A percentile compares a stretch with the other conserved stretches of the same genome.
Evolutionary conservation across 2,888 invertebrate species (phyloP).

Genomic region (Drosophila greeni): DNA sequence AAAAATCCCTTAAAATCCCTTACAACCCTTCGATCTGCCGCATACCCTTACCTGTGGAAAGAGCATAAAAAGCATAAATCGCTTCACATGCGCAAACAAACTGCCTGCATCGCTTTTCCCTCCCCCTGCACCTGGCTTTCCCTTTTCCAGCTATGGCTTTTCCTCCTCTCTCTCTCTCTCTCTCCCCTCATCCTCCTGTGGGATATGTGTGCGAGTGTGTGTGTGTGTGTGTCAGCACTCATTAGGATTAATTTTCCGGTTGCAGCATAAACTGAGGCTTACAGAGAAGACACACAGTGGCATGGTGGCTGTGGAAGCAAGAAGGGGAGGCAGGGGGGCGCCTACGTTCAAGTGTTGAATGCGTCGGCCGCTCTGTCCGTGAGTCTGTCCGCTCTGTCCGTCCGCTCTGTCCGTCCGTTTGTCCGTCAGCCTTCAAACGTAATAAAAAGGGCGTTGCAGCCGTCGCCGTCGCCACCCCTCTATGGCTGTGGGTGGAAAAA

Average conservation of each 20-base stretch:
- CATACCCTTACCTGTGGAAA: neutral
- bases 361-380: slow-evolving; percentile 29
- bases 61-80: slow-evolving; percentile 63
- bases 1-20: neutral
- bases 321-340: neutral
- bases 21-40: neutral
- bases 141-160: slow-evolving; percentile 10
- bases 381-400: slow-evolving; percentile 15
- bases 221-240: slow-evolving; percentile 67
- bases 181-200: too few relatives aligned
- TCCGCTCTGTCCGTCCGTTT: slow-evolving; percentile 10
- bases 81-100: slow-evolving; percentile 71
- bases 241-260: slow-evolving; percentile 75
- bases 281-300: slow-evolving; percentile 49
- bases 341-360: slow-evolving; percentile 59
- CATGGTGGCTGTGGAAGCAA: neutral
- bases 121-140: neutral
- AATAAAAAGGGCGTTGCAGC: slow-evolving; percentile 55
- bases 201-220: slow-evolving; percentile 47
- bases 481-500: slow-evolving; percentile 36
- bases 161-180: neutral
- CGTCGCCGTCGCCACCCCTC: neutral
- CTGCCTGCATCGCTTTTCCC: slow-evolving; percentile 35
- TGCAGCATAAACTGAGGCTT: slow-evolving; percentile 69
- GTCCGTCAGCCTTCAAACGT: slow-evolving; percentile 59